Conservation (phyloP, 2,888 invertebrate genomes). For the Orchestes rusci region DNA sequence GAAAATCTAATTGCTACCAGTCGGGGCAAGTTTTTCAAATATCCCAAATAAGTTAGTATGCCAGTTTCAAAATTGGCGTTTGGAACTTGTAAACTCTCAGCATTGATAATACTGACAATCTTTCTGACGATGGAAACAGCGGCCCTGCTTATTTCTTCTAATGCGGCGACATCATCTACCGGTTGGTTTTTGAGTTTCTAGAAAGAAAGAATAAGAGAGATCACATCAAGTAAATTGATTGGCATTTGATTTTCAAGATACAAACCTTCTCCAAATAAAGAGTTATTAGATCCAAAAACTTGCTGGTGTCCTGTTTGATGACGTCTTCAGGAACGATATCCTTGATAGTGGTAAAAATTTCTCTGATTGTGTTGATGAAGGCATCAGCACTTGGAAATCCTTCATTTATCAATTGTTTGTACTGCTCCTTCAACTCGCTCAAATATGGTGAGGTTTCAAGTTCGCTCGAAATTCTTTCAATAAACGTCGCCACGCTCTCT, state of each 20-base stretch:
- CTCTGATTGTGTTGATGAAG: slow-evolving; percentile 48
- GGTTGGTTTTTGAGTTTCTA: slow-evolving; percentile 52
- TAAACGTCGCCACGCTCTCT: slow-evolving; percentile 44
- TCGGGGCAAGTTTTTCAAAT: slow-evolving; percentile 48
- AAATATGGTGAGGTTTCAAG: slow-evolving; percentile 49
- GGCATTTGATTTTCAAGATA: not conserved
- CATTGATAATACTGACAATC: slow-evolving; percentile 31
- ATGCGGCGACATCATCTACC: slow-evolving; percentile 56
- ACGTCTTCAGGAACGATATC: slow-evolving; percentile 49
- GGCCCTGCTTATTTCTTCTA: slow-evolving; percentile 56
- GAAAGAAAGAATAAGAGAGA: slow-evolving; percentile 6
- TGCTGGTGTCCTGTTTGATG: slow-evolving; percentile 47
- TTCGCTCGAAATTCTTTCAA: slow-evolving; percentile 45
- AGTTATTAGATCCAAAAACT: slow-evolving; percentile 52
- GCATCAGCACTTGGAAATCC: slow-evolving; percentile 50
- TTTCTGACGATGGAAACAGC: slow-evolving; percentile 35
- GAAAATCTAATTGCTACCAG: slow-evolving; percentile 55
- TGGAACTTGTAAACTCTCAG: slow-evolving; percentile 4
- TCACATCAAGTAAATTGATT: not conserved
- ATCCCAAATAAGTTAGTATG: slow-evolving; percentile 16
- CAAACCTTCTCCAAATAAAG: slow-evolving; percentile 58
- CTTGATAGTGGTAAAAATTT: slow-evolving; percentile 50
- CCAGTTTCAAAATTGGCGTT: slow-evolving; percentile 11
- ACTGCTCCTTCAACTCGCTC: slow-evolving; percentile 46
- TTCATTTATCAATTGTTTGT: slow-evolving; percentile 35